Percentiles rank a stretch among this genome's conserved stretches.
phyloP scores from a whole-genome alignment of 2,797 vertebrate species.

The Gobio occitaniae region DNA sequence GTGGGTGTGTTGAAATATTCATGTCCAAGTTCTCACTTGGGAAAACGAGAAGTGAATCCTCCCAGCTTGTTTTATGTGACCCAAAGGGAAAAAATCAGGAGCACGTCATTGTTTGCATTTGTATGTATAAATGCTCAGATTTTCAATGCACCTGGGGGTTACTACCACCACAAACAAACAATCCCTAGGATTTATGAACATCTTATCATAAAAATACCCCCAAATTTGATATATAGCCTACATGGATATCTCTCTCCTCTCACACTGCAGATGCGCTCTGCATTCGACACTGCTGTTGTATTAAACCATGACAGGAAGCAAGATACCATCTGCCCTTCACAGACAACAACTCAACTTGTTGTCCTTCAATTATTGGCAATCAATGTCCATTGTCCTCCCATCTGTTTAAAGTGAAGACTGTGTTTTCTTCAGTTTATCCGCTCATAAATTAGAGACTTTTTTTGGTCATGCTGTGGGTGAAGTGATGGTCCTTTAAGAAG shows the following conservation, averaged over 20 bases:
- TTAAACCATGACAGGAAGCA: constrained; percentile 47
- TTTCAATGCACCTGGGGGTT: constrained; percentile 35
- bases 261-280: not conserved
- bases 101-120: constrained; percentile 51
- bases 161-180: constrained; percentile 17
- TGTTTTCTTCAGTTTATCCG: constrained; percentile 23
- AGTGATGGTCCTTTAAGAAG: not conserved
- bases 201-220: not conserved
- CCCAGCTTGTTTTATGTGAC: constrained; percentile 40
- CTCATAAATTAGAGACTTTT: constrained; percentile 7
- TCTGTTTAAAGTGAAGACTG: constrained; percentile 30
- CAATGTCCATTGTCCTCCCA: constrained; percentile 57
- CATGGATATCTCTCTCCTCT: not conserved
- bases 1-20: constrained; percentile 51
- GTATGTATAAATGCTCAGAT: constrained; percentile 44
- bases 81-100: constrained; percentile 38
- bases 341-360: constrained; percentile 50
- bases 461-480: constrained; percentile 18
- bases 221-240: not conserved
- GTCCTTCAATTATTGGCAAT: constrained; percentile 63
- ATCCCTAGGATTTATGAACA: not conserved
- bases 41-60: constrained; percentile 44
- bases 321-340: constrained; percentile 58
- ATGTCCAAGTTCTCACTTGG: constrained; percentile 47
- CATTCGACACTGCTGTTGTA: constrained; percentile 30